Conservation (phyloP, 2,797 vertebrate species). For the Galaxias olidus region DNA sequence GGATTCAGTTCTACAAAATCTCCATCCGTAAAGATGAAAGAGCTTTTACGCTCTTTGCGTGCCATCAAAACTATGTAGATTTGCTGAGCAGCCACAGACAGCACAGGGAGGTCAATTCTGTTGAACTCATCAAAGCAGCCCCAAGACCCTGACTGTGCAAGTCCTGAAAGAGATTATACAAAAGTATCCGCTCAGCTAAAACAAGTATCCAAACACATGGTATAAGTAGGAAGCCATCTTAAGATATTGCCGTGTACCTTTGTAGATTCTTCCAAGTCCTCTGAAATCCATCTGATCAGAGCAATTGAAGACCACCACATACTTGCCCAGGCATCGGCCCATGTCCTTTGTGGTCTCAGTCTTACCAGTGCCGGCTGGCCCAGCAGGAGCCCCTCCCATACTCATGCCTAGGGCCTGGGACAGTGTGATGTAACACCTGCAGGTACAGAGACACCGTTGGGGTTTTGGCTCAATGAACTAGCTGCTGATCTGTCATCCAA, state of each 20-base stretch:
- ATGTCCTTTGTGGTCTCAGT: constrained; percentile 87
- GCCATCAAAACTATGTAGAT: constrained; percentile 83
- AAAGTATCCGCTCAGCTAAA: too few species aligned
- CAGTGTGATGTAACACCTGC: constrained; percentile 87
- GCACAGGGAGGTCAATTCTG: constrained; percentile 82
- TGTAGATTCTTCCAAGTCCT: constrained; percentile 87
- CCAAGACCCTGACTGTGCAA: constrained; percentile 81
- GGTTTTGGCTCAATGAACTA: neutral
- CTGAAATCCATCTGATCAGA: constrained; percentile 92
- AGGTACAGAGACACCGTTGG: constrained; percentile 30
- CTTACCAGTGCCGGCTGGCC: constrained; percentile 74
- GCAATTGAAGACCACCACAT: constrained; percentile 89
- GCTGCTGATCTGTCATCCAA: too few species aligned
- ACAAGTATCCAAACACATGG: constrained; percentile 54
- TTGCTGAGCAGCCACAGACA: constrained; percentile 88
- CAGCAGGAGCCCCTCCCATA: constrained; percentile 86
- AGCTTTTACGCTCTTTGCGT: constrained; percentile 83
- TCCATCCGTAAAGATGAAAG: constrained; percentile 80
- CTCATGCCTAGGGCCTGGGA: constrained; percentile 86
- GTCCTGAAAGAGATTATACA: constrained; percentile 62
- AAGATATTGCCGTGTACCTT: constrained; percentile 67
- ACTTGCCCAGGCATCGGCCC: constrained; percentile 87
- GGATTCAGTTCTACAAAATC: constrained; percentile 83
- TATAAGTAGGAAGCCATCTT: neutral
- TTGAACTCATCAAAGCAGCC: constrained; percentile 88